Base-by-base conservation (phyloP, 2,888 invertebrate species). In the Slavum lentiscoides region DNA sequence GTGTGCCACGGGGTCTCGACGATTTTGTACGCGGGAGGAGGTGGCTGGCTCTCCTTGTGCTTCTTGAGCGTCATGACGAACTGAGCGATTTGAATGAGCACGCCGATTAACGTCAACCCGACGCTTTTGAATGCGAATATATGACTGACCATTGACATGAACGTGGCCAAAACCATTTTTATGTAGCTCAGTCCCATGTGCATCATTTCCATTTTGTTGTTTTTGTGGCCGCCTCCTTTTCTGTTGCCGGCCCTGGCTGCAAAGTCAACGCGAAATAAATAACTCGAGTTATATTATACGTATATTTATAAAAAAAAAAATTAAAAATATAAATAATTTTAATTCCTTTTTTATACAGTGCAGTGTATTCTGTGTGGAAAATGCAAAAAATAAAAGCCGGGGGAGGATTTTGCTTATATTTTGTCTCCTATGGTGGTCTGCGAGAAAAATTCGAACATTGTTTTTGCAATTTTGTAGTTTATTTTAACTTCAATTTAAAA, bases 11-110 rank as follows among this genome's bases (percentile, higher is more conserved):
- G 77, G 23, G 53, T 77, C 21, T 70, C 77, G 37, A 77, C 15
- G 61, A 76, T 39, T n/a, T 76, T 76, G 49, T 76, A 76, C 9
- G 43, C 2, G 19, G 74, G 37, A 43, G 74, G 37, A 43, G 59
- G 43, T 23, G 76, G 68, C 8, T 59, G 59, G 23, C 53, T 61
- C 1, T 77, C 69, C 21, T 64, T 62, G 53, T 49, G 53, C 43
- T 70, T 77, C 19, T 77, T 77, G 37, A 70, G 53, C 53, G 19
- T 19, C 77, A 77, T 77, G 55, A 77, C 17, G 62, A 77, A 77
- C 55, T 77, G 77, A 0, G 69, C 62, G 62, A 77, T 55, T 43
- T 77, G 77, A 19, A 77, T 70, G 37, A 77, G 13, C 37, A 77
- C 69, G 70, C 77, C 61, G 69, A 77, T 69, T 17, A 77, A 55